Conservation (phyloP, 1,140 invertebrate species). For the Lepidurus arcticus region DNA sequence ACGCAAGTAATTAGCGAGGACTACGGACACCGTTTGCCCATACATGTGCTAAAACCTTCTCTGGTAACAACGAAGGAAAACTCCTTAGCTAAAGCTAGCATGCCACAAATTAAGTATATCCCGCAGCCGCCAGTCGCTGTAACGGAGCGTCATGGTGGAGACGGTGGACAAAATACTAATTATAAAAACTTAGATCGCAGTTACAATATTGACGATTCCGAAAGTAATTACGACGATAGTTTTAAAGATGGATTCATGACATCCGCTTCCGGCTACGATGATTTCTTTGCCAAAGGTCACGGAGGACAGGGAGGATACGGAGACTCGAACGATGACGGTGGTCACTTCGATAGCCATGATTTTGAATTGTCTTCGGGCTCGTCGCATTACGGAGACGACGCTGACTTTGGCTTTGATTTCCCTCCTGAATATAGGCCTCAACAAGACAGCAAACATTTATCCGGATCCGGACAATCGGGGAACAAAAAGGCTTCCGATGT, state of each 20-base stretch:
- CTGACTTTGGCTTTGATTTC: not conserved
- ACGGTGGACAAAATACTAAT: not conserved
- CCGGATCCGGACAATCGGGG: not conserved
- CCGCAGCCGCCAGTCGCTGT: not conserved
- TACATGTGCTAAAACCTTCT: not conserved
- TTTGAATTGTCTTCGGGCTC: not conserved
- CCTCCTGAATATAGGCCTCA: not conserved
- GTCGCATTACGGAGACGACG: not conserved
- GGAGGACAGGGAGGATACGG: not conserved
- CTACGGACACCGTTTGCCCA: not conserved
- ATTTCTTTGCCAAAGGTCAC: not conserved
- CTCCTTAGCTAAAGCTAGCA: not conserved
- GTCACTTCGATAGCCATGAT: not conserved
- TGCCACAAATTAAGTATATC: not conserved
- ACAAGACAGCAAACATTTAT: not conserved
- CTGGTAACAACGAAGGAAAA: not conserved
- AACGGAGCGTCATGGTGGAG: not conserved
- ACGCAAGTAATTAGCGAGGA: not conserved
- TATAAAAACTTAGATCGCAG: not conserved
- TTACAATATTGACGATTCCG: not conserved
- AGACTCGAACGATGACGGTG: not conserved
- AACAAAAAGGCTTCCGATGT: not conserved
- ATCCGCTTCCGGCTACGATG: not conserved
- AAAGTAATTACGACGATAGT: not conserved
- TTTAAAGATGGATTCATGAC: constrained; percentile 3